Base-by-base conservation (phyloP, 2,888 invertebrate genomes). In the Therioaphis trifolii region DNA sequence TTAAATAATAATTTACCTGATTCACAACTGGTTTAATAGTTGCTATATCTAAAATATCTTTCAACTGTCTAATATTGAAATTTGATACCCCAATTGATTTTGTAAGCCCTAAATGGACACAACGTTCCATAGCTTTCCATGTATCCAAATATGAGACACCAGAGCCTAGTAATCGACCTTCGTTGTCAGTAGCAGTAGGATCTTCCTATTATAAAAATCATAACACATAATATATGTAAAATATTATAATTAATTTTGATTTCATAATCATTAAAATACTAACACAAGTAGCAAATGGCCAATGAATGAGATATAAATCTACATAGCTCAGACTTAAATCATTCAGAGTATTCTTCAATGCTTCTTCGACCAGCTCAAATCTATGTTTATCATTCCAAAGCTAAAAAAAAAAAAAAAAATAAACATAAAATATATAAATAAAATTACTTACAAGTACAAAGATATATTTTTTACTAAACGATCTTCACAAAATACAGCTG, bases 231-330 rank as follows among this genome's bases (percentile, higher is more conserved):
- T 46, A n/a, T 63, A n/a, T 35, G 46, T 18, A 24, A 55, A 5
- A 40, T 1, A 69, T 55, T 9, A 43, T 9, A 66, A 66, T 52
- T 11, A 24, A 4, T 35, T 66, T 40, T 40, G 27, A n/a, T 71
- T 61, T n/a, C 24, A 61, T 43, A 35, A n/a, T 14, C 61, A 49
- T 69, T 66, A 43, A n/a, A 85, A n/a, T 40, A 84, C 76, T 86
- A 86, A 93, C 95, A 91, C 94, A 92, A 87, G 93, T 96, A 0
- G 92, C 96, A 88, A 94, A 92, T 0, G 97, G 97, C 96, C 96
- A 97, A 88, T 97, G 97, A 58, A 97, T 94, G 14, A 97, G 91
- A 88, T 96, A 97, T 55, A 97, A 90, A 89, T 97, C 96, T 72
- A 98, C 87, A 87, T 97, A 97, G 0, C 92, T 90, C 0, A 96